A percentile compares a stretch with the other conserved stretches of the same genome.
phyloP scores from a whole-genome alignment of 2,888 invertebrate species.

The Trichacis sp. region DNA sequence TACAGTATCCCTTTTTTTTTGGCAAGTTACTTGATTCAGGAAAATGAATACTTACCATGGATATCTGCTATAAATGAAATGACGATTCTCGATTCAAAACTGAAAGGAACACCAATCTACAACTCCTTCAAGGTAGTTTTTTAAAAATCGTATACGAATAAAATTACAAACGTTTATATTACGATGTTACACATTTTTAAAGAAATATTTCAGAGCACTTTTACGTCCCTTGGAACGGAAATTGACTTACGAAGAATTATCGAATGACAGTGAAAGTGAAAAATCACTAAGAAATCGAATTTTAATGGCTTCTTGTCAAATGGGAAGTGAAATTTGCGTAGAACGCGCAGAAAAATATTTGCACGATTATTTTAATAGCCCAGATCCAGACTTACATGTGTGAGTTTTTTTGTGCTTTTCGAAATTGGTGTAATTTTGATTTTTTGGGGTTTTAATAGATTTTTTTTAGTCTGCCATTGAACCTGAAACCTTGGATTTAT shows the following conservation, averaged over 20 bases:
- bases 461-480: not conserved
- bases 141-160: no score
- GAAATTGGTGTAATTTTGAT: no score
- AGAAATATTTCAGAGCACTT: no score
- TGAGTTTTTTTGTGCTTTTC: no score
- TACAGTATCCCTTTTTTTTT: conserved; percentile 82
- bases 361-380: not conserved
- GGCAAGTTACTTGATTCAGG: conserved; percentile 80
- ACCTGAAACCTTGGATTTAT: not conserved
- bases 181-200: not conserved
- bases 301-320: conserved; percentile 76
- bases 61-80: conserved; percentile 81
- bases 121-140: conserved; percentile 3
- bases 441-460: no score
- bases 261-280: conserved; percentile 71
- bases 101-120: conserved; percentile 15
- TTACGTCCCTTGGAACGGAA: not conserved
- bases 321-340: conserved; percentile 74
- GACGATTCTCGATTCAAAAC: conserved; percentile 73
- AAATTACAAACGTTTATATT: no score
- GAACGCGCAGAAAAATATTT: conserved; percentile 15
- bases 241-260: conserved; percentile 48
- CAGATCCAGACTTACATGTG: not conserved
- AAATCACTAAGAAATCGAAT: conserved; percentile 74
- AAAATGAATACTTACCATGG: conserved; percentile 88